A percentile compares a stretch with the other conserved stretches of the same genome.
Evolutionary conservation across 2,113 vertebrate genomes (phyloP).

Genomic region (Tyto alba): DNA sequence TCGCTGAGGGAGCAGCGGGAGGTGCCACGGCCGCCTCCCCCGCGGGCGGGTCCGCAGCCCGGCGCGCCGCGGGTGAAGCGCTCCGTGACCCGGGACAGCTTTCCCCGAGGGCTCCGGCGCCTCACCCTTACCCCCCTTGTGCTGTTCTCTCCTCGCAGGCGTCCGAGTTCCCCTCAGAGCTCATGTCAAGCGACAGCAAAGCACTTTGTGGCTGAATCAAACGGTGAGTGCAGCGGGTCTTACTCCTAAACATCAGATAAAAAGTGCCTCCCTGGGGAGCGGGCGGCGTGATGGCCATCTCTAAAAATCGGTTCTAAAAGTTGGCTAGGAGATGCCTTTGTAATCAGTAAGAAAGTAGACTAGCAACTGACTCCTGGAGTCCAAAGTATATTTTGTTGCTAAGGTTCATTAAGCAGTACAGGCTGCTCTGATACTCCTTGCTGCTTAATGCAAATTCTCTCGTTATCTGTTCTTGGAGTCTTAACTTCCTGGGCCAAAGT

Average conservation of each 20-base stretch:
- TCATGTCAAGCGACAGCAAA: constrained; percentile 93
- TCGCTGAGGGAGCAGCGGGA: fast-evolving
- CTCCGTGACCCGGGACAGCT: background rate
- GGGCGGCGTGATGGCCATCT: background rate
- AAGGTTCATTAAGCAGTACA: background rate
- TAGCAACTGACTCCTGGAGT: background rate
- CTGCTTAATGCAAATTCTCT: constrained; percentile 25
- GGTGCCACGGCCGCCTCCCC: background rate
- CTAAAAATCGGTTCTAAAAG: background rate
- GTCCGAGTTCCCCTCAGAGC: constrained; percentile 91
- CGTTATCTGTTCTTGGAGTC: constrained; percentile 21
- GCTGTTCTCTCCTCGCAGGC: constrained; percentile 74
- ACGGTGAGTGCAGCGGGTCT: constrained; percentile 79
- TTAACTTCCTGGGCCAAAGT: background rate
- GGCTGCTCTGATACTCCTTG: background rate
- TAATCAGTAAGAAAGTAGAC: background rate
- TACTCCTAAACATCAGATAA: background rate
- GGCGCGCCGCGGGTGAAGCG: background rate
- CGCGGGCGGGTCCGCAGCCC: background rate
- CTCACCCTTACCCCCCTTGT: background rate
- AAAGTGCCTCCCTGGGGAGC: background rate
- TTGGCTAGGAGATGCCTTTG: background rate
- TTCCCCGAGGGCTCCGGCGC: background rate
- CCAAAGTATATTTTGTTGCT: background rate
- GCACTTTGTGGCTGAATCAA: constrained; percentile 90